phyloP scores from a whole-genome alignment of 2,888 invertebrate species.

The Tholera decimalis region DNA sequence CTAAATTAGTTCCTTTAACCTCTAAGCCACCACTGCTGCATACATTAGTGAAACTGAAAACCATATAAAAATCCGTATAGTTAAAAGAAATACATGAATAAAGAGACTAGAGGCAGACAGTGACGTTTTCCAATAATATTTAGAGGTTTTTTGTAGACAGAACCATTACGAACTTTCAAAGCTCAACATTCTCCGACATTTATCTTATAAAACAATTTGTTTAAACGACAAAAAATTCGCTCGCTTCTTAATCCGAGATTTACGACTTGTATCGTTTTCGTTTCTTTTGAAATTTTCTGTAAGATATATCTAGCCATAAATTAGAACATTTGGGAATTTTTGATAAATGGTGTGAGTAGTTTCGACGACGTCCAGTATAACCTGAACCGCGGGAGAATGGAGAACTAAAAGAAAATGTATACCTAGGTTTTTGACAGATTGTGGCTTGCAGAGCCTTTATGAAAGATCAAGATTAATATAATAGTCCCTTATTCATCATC shows the following conservation, averaged over 20 bases:
- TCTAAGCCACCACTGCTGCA: too few species aligned
- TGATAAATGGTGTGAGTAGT: conserved; percentile 15
- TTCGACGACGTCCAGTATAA: background rate
- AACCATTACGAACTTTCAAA: background rate
- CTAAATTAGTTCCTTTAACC: too few species aligned
- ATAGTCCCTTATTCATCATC: background rate
- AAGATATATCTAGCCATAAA: conserved; percentile 23
- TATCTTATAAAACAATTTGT: conserved; percentile 38
- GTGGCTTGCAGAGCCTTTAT: background rate
- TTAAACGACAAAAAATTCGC: conserved; percentile 31
- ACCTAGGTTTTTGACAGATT: background rate
- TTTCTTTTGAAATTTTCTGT: conserved; percentile 16
- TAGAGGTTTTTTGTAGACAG: background rate
- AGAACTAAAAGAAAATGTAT: background rate
- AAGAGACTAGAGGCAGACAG: too few species aligned
- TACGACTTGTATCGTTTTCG: conserved; percentile 12
- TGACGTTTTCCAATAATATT: too few species aligned
- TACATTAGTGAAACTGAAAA: too few species aligned
- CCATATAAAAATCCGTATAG: too few species aligned
- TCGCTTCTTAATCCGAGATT: conserved; percentile 27
- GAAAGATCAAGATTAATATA: background rate
- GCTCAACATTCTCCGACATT: background rate
- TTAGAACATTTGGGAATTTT: conserved; percentile 8
- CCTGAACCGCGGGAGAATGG: background rate
- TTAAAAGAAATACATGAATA: too few species aligned